phyloP scores from a whole-genome alignment of 2,113 vertebrate genomes.

The Neodontobutis hainanensis region DNA sequence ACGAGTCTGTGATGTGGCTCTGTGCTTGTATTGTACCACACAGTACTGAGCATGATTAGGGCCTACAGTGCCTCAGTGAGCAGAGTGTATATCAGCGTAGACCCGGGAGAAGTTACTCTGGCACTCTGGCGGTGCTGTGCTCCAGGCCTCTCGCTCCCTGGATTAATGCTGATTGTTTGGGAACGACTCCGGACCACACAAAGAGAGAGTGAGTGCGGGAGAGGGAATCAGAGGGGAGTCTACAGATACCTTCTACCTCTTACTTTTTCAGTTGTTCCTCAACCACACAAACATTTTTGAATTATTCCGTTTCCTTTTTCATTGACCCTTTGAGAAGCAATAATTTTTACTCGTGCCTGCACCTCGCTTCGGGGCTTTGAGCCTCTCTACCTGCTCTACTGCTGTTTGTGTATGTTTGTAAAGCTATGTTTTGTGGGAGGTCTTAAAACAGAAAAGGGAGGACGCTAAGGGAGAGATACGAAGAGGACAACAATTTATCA shows the following conservation, averaged over 20 bases:
- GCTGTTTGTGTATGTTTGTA: conserved; percentile 11
- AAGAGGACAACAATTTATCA: conserved; percentile 62
- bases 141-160: conserved; percentile 69
- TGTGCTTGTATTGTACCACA: conserved; percentile 11
- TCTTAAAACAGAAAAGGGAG: conserved; percentile 43
- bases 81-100: conserved; percentile 48
- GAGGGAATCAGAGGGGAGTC: conserved; percentile 39
- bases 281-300: conserved; percentile 10
- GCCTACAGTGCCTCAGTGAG: conserved; percentile 28
- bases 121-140: conserved; percentile 66
- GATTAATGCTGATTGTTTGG: conserved; percentile 82
- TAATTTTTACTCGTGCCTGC: conserved; percentile 34
- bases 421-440: conserved; percentile 57
- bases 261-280: conserved; percentile 12
- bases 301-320: conserved; percentile 33
- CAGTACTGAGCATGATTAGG: conserved; percentile 37
- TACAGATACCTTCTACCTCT: conserved; percentile 20
- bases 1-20: background rate
- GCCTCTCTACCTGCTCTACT: conserved; percentile 46
- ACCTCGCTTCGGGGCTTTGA: conserved; percentile 26
- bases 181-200: conserved; percentile 81
- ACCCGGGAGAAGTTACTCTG: conserved; percentile 49
- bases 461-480: conserved; percentile 53
- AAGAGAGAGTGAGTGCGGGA: conserved; percentile 55
- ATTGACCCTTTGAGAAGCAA: conserved; percentile 50